Conservation (phyloP, 2,888 invertebrate species). For the Platynereis dumerilii region DNA sequence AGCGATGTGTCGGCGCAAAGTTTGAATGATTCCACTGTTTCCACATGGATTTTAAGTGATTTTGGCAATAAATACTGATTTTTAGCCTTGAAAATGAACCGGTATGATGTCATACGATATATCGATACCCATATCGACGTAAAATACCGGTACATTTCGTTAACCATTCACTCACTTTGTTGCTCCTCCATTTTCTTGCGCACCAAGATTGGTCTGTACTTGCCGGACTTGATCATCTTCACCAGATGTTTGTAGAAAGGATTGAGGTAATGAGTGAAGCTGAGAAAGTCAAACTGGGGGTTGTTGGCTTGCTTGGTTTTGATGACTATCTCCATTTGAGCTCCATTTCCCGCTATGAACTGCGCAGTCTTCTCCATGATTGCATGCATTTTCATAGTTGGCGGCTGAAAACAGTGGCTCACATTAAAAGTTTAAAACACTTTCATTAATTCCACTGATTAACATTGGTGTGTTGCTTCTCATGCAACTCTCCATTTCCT, state of each 20-base stretch:
- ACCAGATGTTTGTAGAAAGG: constrained; percentile 82
- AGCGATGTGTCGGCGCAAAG: too few species aligned
- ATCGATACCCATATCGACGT: too few species aligned
- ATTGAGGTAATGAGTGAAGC: constrained; percentile 82
- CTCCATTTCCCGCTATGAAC: constrained; percentile 77
- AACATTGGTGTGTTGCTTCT: too few species aligned
- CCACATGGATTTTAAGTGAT: too few species aligned
- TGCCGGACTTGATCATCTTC: constrained; percentile 56
- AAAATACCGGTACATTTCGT: neutral
- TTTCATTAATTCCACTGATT: too few species aligned
- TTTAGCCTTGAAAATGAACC: too few species aligned
- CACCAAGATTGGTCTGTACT: constrained; percentile 46
- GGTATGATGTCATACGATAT: too few species aligned
- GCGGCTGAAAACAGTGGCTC: constrained; percentile 33
- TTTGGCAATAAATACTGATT: too few species aligned
- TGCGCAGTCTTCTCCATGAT: constrained; percentile 87
- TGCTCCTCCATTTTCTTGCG: constrained; percentile 9
- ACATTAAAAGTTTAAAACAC: too few species aligned
- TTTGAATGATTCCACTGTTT: too few species aligned
- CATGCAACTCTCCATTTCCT: too few species aligned
- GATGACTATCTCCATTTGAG: constrained; percentile 98
- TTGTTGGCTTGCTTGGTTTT: constrained; percentile 96
- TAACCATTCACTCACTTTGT: neutral
- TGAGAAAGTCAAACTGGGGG: constrained; percentile 90
- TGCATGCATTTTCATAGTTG: constrained; percentile 79